Base-by-base conservation (phyloP, 2,797 vertebrate species). In the Pangasius larnaudii region DNA sequence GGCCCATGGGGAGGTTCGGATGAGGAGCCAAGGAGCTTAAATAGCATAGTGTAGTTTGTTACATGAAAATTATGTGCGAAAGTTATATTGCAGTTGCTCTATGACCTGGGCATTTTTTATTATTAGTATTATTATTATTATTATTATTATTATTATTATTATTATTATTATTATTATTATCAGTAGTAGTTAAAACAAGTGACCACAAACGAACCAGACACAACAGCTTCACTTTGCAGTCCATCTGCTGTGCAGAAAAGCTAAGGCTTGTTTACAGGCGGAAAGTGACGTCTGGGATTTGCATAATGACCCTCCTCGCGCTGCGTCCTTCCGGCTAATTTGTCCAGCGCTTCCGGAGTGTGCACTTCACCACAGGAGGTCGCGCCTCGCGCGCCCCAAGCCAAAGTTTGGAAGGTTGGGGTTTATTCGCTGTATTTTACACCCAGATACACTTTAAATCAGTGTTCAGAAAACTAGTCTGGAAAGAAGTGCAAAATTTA, bases 1-100 rank as follows among this genome's bases (percentile, higher is more conserved):
- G 93, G 88, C 85, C 91, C 72, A 88, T 86, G 87, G 94, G 93
- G 93, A 94, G 93, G 91, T 92, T 91, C 92, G 90, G 92, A 92
- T 75, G 58, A 69, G 77, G 59, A 87, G 86, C 56, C 39, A 87
- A 79, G 18, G 49, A 82, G 78, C 75, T 81, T 71, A 56, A 75
- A 74, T 72, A 85, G 91, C 90, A 92, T 81, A 46, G 79, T 85
- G 49, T 80, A 85, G 86, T 58, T 24, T 85, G 56, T 78, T 33
- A 83, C 84, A 56, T 59, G 19, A 63, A 84, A 24, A 69, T 46
- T 5, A 11, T 24, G 39, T 27, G 71, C 8, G 9, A 42, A 42
- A 75, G 24, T 14, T 77, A n/a, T 39, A 69, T 72, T 74, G 56
- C 9, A 69, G 9, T 24, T 46, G 36, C 5, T n/a, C 2, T n/a